Percentiles rank a stretch among this genome's conserved stretches.
phyloP scores from a whole-genome alignment of 2,113 vertebrate genomes.

The Lanius collurio region DNA sequence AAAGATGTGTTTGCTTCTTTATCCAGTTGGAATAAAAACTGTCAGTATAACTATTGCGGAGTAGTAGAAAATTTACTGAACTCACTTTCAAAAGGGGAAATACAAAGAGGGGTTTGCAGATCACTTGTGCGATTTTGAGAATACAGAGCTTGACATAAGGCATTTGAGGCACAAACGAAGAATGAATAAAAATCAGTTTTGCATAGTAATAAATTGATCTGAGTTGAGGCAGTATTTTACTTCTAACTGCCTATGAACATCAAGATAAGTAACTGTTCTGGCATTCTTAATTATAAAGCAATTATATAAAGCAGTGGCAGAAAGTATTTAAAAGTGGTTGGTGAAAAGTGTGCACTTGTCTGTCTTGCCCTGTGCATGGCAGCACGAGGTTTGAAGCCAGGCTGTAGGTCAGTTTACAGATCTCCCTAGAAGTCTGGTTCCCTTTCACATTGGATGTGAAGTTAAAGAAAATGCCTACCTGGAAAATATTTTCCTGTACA shows the following conservation, averaged over 20 bases:
- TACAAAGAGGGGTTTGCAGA: slow-evolving; percentile 27
- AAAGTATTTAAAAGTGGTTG: not conserved
- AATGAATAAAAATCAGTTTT: slow-evolving; percentile 7
- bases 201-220: not conserved
- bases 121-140: not conserved
- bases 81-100: not conserved
- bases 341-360: not conserved
- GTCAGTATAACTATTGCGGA: not conserved
- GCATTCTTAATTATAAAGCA: slow-evolving; percentile 3
- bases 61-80: slow-evolving; percentile 10
- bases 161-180: not conserved
- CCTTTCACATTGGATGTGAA: not conserved
- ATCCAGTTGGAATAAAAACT: slow-evolving; percentile 23
- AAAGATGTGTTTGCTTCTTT: slow-evolving; percentile 26
- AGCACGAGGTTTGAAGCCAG: not conserved
- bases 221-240: not conserved
- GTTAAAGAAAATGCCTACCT: not conserved
- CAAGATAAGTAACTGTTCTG: slow-evolving; percentile 17
- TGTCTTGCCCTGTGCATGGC: not conserved
- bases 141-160: not conserved
- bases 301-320: not conserved
- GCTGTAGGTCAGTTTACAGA: not conserved
- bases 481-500: not conserved
- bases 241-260: not conserved
- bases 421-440: not conserved